Conservation (phyloP, 2,797 vertebrate species). For the Tenualosa ilisha region DNA sequence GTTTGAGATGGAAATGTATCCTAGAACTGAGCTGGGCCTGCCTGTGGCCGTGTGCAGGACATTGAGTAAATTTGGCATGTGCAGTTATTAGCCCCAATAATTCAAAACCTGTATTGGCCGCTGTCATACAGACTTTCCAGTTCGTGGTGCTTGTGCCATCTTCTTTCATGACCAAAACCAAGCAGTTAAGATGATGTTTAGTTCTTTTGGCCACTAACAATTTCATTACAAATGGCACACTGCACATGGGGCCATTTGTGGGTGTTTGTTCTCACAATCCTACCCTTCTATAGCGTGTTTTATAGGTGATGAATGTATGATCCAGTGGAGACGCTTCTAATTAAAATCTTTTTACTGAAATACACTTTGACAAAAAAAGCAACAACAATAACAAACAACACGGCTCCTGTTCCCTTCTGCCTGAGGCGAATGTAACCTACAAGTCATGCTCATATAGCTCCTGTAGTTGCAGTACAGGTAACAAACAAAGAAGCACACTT, state of each 20-base stretch:
- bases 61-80: neutral
- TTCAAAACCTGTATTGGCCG: neutral
- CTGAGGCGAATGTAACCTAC: slow-evolving; percentile 38
- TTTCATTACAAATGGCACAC: neutral
- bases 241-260: neutral
- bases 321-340: neutral
- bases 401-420: slow-evolving; percentile 3
- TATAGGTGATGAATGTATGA: slow-evolving; percentile 5
- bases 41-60: neutral
- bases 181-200: neutral
- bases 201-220: neutral
- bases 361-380: slow-evolving; percentile 12
- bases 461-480: neutral
- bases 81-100: neutral
- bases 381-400: too few relatives aligned
- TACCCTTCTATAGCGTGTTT: neutral
- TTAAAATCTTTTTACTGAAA: neutral
- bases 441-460: neutral
- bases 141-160: neutral
- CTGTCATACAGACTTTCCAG: neutral
- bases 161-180: slow-evolving; percentile 14
- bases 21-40: neutral
- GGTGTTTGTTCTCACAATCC: neutral
- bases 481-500: neutral
- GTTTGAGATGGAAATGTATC: neutral